Evolutionary conservation across 1,140 invertebrate species (phyloP), one percentile per base, ranked within the genome.

Genomic region (Nautilus pompilius): DNA sequence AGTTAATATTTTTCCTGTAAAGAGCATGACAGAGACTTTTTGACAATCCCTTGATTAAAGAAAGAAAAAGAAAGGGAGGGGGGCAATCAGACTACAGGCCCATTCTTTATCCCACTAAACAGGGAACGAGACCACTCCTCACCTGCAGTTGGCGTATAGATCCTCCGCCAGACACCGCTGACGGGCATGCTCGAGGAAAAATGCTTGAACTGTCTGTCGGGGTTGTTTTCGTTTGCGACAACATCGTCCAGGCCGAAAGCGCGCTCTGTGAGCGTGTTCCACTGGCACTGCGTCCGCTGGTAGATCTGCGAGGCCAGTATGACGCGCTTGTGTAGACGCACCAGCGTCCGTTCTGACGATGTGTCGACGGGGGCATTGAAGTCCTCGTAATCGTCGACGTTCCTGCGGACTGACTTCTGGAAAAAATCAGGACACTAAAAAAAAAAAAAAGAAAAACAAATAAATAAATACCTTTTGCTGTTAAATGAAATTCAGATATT

Each of bases 201-300:
- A 45, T 55, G 55, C 45, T 62, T 68, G 59, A 57, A 73, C 3
- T 32, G 17, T 15, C 58, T 24, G 24, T 64, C 57, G 24, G 88
- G 85, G 32, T 89, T 92, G 48, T 87, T 86, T 75, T 90, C 85
- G 84, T 96, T 96, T 58, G 87, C 85, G 6, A 90, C 86, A 54
- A 95, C 87, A 82, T 99, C 96, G 83, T 99, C 96, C 68, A 98
- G 83, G 34, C 84, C 76, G 55, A 88, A 81, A 5, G 87, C 85
- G 65, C 89, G 87, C 60, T 93, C 88, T 34, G 98, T 87, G 71
- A 96, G 87, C 56, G 92, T 86, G 59, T 87, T 88, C 93, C 95
- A 99, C 75, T 98, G 93, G 0, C 93, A 93, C 81, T 96, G 92
- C 20, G 93, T 96, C 3, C 86, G 80, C 41, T 82, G 77, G 60